Conservation (phyloP, 2,797 vertebrate species). For the Champsocephalus gunnari region DNA sequence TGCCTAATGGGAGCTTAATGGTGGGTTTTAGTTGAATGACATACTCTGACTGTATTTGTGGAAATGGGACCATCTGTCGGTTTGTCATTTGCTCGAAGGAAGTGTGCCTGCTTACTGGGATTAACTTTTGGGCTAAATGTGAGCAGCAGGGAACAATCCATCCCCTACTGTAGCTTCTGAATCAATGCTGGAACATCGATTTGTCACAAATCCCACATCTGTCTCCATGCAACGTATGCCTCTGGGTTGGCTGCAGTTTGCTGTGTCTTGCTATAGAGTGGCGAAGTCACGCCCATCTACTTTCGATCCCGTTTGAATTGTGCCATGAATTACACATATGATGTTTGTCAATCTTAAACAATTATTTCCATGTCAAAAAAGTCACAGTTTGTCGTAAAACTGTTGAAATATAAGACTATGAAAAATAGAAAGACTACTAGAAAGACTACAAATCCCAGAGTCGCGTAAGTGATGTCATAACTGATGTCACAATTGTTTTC, state of each 20-base stretch:
- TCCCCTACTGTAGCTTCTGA: constrained; percentile 27
- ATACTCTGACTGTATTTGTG: constrained; percentile 33
- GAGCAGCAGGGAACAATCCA: constrained; percentile 49
- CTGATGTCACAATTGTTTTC: too few relatives aligned
- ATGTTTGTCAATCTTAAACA: too few relatives aligned
- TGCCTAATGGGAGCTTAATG: constrained; percentile 63
- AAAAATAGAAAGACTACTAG: too few relatives aligned
- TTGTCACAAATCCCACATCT: constrained; percentile 58
- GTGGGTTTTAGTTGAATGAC: constrained; percentile 66
- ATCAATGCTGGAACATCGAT: constrained; percentile 46
- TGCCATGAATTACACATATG: too few relatives aligned
- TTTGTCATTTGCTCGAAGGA: constrained; percentile 45
- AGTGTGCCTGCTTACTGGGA: constrained; percentile 57
- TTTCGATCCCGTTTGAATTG: too few relatives aligned
- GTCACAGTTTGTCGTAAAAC: too few relatives aligned
- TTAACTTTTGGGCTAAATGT: constrained; percentile 56
- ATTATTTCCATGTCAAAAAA: too few relatives aligned
- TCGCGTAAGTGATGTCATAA: too few relatives aligned
- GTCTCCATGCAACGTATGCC: constrained; percentile 42
- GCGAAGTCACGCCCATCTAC: too few relatives aligned
- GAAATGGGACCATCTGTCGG: constrained; percentile 64
- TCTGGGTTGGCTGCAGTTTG: constrained; percentile 1
- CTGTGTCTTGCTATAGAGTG: constrained; percentile 1
- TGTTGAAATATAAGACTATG: too few relatives aligned
- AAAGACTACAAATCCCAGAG: too few relatives aligned